phyloP scores from a whole-genome alignment of 23 tunicate species.

The Corella eumyota region DNA sequence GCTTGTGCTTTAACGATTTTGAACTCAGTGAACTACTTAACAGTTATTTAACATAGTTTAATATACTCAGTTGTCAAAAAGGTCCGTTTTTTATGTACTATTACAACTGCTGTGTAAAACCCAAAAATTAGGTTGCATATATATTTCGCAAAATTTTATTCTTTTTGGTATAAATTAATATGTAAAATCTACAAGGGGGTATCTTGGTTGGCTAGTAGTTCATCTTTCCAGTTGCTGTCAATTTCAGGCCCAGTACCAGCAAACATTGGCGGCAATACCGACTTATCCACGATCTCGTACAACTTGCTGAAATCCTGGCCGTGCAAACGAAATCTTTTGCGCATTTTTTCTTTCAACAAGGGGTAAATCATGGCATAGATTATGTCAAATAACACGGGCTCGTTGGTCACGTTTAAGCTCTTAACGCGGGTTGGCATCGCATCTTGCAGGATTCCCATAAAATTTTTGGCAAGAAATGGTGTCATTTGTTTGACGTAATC shows the following conservation, averaged over 20 bases:
- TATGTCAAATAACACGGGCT: slow-evolving; percentile 49
- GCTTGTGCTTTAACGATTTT: too few relatives aligned
- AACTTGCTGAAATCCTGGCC: slow-evolving; percentile 47
- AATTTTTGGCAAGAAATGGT: slow-evolving; percentile 36
- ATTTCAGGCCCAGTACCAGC: slow-evolving; percentile 68
- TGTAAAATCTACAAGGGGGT: too few relatives aligned
- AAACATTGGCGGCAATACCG: slow-evolving; percentile 58
- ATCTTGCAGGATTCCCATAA: slow-evolving; percentile 62
- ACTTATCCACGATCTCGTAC: slow-evolving; percentile 47
- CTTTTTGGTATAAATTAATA: too few relatives aligned
- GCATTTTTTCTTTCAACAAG: slow-evolving; percentile 69
- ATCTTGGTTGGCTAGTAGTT: too few relatives aligned
- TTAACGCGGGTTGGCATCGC: slow-evolving; percentile 56
- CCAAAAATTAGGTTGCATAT: too few relatives aligned
- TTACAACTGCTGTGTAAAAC: too few relatives aligned
- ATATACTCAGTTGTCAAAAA: too few relatives aligned
- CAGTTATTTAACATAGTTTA: too few relatives aligned
- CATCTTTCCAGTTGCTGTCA: too few relatives aligned
- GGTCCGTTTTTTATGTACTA: too few relatives aligned
- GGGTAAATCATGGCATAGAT: slow-evolving; percentile 62
- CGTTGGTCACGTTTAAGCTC: slow-evolving; percentile 61
- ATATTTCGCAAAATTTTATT: too few relatives aligned
- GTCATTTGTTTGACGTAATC: slow-evolving; percentile 65
- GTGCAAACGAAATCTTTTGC: slow-evolving; percentile 31
- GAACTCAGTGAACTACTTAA: too few relatives aligned